phyloP scores from a whole-genome alignment of 2,113 vertebrate species.

The Galbula dea region DNA sequence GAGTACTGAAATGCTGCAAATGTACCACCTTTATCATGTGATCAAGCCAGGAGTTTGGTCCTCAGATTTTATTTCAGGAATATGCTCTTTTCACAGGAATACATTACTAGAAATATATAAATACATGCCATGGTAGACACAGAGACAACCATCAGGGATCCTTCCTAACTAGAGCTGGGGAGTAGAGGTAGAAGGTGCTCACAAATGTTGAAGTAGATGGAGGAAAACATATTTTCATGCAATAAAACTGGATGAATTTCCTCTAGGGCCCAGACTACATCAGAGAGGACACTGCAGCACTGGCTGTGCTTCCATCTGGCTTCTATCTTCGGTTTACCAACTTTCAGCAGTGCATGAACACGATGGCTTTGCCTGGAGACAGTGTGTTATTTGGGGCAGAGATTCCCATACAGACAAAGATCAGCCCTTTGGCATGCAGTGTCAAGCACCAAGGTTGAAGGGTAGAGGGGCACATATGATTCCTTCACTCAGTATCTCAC shows the following conservation, averaged over 20 bases:
- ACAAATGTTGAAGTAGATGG: neutral
- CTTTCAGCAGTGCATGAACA: fast-evolving
- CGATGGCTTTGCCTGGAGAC: neutral
- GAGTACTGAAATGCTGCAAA: neutral
- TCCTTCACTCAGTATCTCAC: neutral
- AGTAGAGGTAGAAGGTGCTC: neutral
- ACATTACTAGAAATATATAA: neutral
- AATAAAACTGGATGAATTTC: neutral
- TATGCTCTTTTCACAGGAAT: neutral
- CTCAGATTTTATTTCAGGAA: neutral
- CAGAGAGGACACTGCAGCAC: neutral
- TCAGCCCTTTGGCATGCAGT: neutral
- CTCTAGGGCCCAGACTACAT: neutral
- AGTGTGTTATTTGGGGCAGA: neutral
- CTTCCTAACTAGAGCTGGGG: neutral
- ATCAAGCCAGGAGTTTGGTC: neutral
- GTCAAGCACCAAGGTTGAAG: fast-evolving
- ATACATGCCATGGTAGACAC: fast-evolving
- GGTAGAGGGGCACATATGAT: fast-evolving
- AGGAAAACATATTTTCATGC: neutral
- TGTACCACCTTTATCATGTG: too few species aligned
- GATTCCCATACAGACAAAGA: neutral
- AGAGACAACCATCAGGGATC: neutral
- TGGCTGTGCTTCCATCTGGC: neutral
- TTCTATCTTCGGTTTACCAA: neutral